These are phyloP conservation scores for Steromphala cineraria DNA, from an alignment of 2,888 invertebrate species.

Conservation along the genomic window DNA sequence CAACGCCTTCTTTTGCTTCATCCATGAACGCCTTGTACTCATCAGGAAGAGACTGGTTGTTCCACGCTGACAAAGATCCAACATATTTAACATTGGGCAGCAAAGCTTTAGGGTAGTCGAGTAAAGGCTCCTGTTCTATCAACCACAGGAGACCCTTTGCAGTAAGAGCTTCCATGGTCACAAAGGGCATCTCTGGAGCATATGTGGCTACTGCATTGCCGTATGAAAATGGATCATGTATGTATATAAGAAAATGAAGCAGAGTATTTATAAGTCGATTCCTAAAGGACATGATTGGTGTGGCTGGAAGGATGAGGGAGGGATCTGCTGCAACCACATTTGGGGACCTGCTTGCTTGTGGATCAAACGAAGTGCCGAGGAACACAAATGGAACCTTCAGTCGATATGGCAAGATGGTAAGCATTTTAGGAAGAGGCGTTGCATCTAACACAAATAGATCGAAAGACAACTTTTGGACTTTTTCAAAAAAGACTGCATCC, in stretches of 20 bases:
- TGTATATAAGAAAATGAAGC: too few species aligned
- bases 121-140: slow-evolving; percentile 37
- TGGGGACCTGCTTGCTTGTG: background rate
- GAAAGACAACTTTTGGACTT: slow-evolving; percentile 16
- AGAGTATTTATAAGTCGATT: background rate
- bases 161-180: slow-evolving; percentile 29
- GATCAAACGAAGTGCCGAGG: background rate
- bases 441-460: slow-evolving; percentile 38
- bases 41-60: slow-evolving; percentile 33
- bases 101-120: slow-evolving; percentile 41
- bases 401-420: slow-evolving; percentile 27
- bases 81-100: slow-evolving; percentile 44
- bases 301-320: background rate
- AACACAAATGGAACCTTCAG: slow-evolving; percentile 32
- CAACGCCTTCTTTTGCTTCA: slow-evolving; percentile 4
- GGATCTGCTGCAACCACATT: slow-evolving; percentile 6
- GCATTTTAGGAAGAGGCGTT: background rate
- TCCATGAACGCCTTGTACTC: slow-evolving; percentile 40
- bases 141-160: slow-evolving; percentile 38
- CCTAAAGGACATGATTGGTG: slow-evolving; percentile 16
- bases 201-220: slow-evolving; percentile 31
- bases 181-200: slow-evolving; percentile 39
- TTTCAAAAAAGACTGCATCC: background rate
- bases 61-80: slow-evolving; percentile 35
- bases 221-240: slow-evolving; percentile 27